Conservation (phyloP, 2,888 invertebrate genomes). For the Strigamia crassipes region DNA sequence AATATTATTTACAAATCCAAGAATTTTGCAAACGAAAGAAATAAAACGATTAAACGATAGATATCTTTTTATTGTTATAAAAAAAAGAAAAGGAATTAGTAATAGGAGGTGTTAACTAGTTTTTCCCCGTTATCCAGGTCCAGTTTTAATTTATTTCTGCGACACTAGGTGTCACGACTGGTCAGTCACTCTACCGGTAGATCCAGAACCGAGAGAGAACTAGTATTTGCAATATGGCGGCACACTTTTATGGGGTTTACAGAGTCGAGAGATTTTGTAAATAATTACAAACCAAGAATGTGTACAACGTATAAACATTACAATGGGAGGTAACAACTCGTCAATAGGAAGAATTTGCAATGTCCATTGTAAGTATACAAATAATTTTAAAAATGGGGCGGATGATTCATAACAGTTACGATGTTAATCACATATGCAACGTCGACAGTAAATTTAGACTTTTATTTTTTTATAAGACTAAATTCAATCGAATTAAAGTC, state of each 20-base stretch:
- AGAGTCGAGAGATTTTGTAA: not conserved
- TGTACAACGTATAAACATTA: not conserved
- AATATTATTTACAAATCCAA: too few relatives aligned
- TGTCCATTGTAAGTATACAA: not conserved
- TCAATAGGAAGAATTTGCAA: not conserved
- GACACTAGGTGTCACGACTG: not conserved
- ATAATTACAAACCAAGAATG: not conserved
- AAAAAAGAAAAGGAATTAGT: too few relatives aligned
- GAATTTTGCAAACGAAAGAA: too few relatives aligned
- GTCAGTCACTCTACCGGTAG: not conserved
- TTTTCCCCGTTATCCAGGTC: not conserved
- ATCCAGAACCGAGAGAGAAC: not conserved
- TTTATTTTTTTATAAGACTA: not conserved
- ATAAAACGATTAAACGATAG: too few relatives aligned
- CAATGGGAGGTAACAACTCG: slow-evolving; percentile 12
- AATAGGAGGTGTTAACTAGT: not conserved
- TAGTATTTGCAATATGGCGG: not conserved
- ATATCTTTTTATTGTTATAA: too few relatives aligned
- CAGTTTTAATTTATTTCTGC: not conserved
- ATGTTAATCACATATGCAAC: not conserved
- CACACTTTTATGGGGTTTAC: not conserved
- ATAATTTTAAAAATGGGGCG: not conserved
- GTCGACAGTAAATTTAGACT: not conserved
- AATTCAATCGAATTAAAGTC: not conserved
- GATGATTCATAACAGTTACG: not conserved